phyloP scores from a whole-genome alignment of 2,797 vertebrate genomes.

The Petrocephalus sullivani region DNA sequence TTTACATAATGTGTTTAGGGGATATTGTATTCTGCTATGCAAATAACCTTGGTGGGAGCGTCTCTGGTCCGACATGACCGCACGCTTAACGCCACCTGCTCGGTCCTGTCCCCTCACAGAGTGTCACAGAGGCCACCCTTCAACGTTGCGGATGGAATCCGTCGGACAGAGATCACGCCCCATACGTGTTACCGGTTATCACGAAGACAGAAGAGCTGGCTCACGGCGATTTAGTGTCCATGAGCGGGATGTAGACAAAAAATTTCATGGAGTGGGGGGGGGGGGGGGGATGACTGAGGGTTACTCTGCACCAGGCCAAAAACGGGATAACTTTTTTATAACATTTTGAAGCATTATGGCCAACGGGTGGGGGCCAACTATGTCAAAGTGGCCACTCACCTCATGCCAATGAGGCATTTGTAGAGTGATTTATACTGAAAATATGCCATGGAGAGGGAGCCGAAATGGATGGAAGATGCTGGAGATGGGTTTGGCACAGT shows the following conservation, averaged over 20 bases:
- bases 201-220: neutral
- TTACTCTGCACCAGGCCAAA: neutral
- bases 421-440: constrained; percentile 8
- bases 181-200: neutral
- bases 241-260: neutral
- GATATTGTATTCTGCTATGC: neutral
- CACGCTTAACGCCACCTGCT: neutral
- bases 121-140: neutral
- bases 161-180: neutral
- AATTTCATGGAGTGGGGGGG: neutral
- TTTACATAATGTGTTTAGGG: constrained; percentile 18
- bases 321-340: neutral
- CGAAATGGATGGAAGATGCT: neutral
- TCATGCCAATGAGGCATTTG: neutral
- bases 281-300: neutral
- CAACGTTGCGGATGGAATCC: neutral
- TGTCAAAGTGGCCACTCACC: neutral
- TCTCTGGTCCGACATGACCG: neutral
- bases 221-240: neutral
- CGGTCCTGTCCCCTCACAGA: neutral
- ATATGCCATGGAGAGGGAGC: neutral
- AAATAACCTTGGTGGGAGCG: neutral
- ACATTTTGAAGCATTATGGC: neutral
- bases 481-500: neutral
- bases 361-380: neutral